These are phyloP conservation scores for Bovichtus variegatus DNA, from an alignment of 2,797 vertebrate genomes.

Conservation along the genomic window DNA sequence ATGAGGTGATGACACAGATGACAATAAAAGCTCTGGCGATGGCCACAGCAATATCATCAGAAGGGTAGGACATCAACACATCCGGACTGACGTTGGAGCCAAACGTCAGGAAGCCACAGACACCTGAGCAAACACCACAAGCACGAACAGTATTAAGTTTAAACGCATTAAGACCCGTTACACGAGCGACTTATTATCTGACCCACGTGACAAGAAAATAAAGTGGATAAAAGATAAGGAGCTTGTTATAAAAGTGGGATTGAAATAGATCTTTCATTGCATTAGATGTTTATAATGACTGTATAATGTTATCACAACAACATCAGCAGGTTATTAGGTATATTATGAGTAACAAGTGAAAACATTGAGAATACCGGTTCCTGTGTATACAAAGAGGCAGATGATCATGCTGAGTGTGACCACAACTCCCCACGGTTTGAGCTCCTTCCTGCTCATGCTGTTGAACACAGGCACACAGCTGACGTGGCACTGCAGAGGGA, in stretches of 20 bases:
- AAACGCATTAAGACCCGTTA: not conserved
- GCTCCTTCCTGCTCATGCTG: constrained; percentile 92
- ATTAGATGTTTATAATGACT: not conserved
- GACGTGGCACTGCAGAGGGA: constrained; percentile 93
- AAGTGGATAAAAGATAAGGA: not conserved
- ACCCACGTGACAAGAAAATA: not conserved
- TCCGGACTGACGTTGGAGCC: constrained; percentile 92
- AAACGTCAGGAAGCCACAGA: constrained; percentile 96
- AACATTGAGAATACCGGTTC: constrained; percentile 87
- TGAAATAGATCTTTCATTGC: not conserved
- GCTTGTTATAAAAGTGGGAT: not conserved
- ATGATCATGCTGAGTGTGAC: constrained; percentile 94
- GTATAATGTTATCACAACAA: not conserved
- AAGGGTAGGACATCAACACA: constrained; percentile 95
- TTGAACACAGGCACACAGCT: constrained; percentile 97
- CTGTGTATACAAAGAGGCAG: constrained; percentile 96
- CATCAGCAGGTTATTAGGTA: not conserved
- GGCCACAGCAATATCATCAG: constrained; percentile 92
- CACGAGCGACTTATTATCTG: not conserved
- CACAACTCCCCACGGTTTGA: constrained; percentile 93
- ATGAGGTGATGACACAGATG: constrained; percentile 95
- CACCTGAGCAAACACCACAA: constrained; percentile 81
- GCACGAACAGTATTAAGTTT: not conserved
- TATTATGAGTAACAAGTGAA: not conserved
- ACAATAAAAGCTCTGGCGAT: constrained; percentile 95